Conservation (phyloP, 1,140 invertebrate species). For the Solenopsis invicta region DNA sequence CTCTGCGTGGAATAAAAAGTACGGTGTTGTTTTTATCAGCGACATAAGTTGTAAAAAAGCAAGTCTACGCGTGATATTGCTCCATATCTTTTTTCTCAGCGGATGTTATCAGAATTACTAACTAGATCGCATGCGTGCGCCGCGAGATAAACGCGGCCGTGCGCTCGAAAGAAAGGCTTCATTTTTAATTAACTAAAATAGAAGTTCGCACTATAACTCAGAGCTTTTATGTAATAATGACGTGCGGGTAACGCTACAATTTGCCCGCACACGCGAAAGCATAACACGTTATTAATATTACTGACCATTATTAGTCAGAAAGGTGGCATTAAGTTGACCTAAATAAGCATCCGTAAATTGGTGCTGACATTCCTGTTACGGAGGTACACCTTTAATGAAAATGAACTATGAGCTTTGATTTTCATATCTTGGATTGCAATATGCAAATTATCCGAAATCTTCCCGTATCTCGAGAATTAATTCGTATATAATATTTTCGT, state of each 20-base stretch:
- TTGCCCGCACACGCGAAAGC: slow-evolving; percentile 45
- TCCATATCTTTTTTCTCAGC: slow-evolving; percentile 44
- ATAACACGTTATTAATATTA: slow-evolving; percentile 53
- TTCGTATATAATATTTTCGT: background rate
- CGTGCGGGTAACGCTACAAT: slow-evolving; percentile 37
- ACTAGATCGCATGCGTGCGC: slow-evolving; percentile 68
- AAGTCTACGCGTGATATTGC: slow-evolving; percentile 31
- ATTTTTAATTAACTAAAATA: slow-evolving; percentile 71
- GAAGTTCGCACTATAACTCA: background rate
- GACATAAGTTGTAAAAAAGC: background rate
- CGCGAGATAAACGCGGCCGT: slow-evolving; percentile 63
- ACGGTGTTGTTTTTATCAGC: background rate
- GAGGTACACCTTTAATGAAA: slow-evolving; percentile 15
- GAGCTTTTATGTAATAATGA: slow-evolving; percentile 56
- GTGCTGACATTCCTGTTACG: slow-evolving; percentile 11
- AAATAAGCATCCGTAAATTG: slow-evolving; percentile 47
- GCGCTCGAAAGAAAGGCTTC: slow-evolving; percentile 64
- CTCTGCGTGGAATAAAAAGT: background rate
- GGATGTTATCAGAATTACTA: slow-evolving; percentile 71
- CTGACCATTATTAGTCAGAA: slow-evolving; percentile 51
- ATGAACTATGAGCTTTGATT: slow-evolving; percentile 2
- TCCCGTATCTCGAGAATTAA: background rate
- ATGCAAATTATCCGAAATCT: background rate
- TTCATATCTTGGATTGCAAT: background rate
- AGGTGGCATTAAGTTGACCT: slow-evolving; percentile 49